Evolutionary conservation across 1,140 invertebrate genomes (phyloP).

Genomic region (Stratiolaelaps scimitus): DNA sequence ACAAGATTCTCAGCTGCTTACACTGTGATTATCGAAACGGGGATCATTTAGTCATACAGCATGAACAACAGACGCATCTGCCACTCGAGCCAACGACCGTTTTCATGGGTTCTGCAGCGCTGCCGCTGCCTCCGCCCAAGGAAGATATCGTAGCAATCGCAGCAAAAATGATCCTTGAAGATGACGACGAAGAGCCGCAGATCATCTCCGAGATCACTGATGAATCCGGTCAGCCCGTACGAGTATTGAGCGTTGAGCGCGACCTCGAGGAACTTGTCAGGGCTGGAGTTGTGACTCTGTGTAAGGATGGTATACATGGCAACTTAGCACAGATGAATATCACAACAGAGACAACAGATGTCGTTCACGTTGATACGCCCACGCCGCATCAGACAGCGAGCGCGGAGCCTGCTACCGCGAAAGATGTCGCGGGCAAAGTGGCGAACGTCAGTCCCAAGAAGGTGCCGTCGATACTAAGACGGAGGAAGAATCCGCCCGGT

Average conservation of each 20-base stretch:
- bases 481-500: no score
- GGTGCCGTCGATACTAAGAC: no score
- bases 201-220: slow-evolving; percentile 16
- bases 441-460: no score
- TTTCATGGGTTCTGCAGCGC: no score
- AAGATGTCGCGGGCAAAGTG: no score
- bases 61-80: no score
- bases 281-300: slow-evolving; percentile 1
- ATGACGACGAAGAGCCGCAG: slow-evolving; percentile 18
- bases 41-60: neutral
- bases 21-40: slow-evolving; percentile 24
- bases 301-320: neutral
- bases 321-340: slow-evolving; percentile 4
- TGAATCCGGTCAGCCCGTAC: slow-evolving; percentile 6
- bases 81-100: no score
- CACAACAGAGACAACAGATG: neutral
- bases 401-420: no score
- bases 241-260: slow-evolving; percentile 1
- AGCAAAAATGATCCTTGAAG: slow-evolving; percentile 7
- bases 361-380: neutral
- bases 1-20: slow-evolving; percentile 25
- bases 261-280: slow-evolving; percentile 16
- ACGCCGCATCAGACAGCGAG: neutral
- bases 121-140: neutral
- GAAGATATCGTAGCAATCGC: slow-evolving; percentile 25